Percentiles rank a stretch among this genome's conserved stretches.
Evolutionary conservation across 2,888 invertebrate genomes (phyloP).

Genomic region (Drosophila pegasa): DNA sequence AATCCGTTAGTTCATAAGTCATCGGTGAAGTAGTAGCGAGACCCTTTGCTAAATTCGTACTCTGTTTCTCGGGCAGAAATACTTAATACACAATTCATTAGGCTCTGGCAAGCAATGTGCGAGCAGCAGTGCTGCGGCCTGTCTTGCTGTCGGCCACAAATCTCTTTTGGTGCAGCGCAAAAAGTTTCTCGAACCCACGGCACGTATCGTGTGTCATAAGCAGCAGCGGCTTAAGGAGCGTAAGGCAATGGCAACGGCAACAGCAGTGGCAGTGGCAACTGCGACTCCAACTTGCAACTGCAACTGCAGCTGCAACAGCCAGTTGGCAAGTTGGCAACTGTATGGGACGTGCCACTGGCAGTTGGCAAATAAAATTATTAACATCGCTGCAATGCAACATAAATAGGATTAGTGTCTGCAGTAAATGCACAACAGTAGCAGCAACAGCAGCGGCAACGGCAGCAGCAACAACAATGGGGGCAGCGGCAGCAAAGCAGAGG

Average conservation of each 20-base stretch:
- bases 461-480: constrained; percentile 21
- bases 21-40: neutral
- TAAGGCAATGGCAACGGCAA: constrained; percentile 20
- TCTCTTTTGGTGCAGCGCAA: constrained; percentile 35
- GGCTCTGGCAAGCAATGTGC: constrained; percentile 14
- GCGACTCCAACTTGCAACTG: constrained; percentile 23
- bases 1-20: neutral
- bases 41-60: neutral
- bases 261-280: constrained; percentile 18
- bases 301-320: constrained; percentile 20
- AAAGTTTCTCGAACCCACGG: constrained; percentile 64
- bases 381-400: constrained; percentile 79
- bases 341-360: constrained; percentile 61
- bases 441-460: constrained; percentile 28
- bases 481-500: constrained; percentile 32
- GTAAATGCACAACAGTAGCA: constrained; percentile 58
- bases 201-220: constrained; percentile 80
- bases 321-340: constrained; percentile 42
- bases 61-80: constrained; percentile 8
- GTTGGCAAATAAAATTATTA: constrained; percentile 78
- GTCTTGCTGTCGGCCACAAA: constrained; percentile 39
- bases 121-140: neutral
- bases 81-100: constrained; percentile 57
- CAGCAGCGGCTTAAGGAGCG: constrained; percentile 63
- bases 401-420: constrained; percentile 81